These are phyloP conservation scores for Botia kubotai DNA, from an alignment of 2,797 vertebrate genomes.

Conservation along the genomic window DNA sequence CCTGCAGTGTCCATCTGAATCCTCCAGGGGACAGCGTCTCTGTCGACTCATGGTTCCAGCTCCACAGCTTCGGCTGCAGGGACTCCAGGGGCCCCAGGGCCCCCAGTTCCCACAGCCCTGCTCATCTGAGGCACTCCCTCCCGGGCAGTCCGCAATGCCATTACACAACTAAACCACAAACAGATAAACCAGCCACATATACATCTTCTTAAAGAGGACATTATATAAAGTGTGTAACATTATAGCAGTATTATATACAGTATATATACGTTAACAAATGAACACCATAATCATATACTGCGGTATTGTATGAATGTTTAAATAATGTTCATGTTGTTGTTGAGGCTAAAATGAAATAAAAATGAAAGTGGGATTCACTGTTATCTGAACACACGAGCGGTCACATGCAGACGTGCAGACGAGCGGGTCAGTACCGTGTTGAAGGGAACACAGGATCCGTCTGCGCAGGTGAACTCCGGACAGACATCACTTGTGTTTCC, in stretches of 20 bases:
- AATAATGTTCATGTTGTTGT: too few species aligned
- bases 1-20: slow-evolving; percentile 72
- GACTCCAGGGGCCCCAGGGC: slow-evolving; percentile 83
- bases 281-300: too few species aligned
- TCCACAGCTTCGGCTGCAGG: slow-evolving; percentile 83
- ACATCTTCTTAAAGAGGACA: too few species aligned
- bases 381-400: too few species aligned
- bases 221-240: too few species aligned
- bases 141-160: slow-evolving; percentile 77
- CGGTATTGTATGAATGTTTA: too few species aligned
- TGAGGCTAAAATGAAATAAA: too few species aligned
- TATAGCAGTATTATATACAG: too few species aligned
- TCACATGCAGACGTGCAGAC: too few species aligned
- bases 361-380: too few species aligned
- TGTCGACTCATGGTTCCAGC: slow-evolving; percentile 74
- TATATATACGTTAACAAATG: too few species aligned
- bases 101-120: slow-evolving; percentile 81
- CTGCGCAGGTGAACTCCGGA: slow-evolving; percentile 81
- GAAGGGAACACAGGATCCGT: slow-evolving; percentile 82
- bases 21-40: slow-evolving; percentile 74
- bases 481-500: slow-evolving; percentile 75
- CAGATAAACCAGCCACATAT: not conserved
- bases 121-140: slow-evolving; percentile 74
- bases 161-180: slow-evolving; percentile 85
- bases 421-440: slow-evolving; percentile 71